A percentile compares a stretch with the other conserved stretches of the same genome.
phyloP scores from a whole-genome alignment of 2,113 vertebrate species.

The Xyrauchen texanus region DNA sequence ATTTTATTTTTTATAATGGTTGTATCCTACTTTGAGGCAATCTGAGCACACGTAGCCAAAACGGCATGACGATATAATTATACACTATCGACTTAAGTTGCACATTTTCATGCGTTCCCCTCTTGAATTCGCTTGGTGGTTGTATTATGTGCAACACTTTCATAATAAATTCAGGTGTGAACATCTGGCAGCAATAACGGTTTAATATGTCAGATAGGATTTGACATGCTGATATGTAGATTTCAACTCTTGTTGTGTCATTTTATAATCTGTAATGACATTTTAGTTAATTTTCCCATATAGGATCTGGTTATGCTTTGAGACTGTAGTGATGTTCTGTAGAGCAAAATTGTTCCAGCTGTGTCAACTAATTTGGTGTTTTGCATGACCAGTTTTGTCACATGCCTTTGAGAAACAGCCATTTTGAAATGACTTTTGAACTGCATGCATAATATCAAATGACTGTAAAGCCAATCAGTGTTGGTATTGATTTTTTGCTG shows the following conservation, averaged over 20 bases:
- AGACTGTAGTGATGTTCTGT: not conserved
- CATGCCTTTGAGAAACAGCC: constrained; percentile 5
- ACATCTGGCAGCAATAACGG: not conserved
- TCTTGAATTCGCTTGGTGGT: not conserved
- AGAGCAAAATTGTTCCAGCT: not conserved
- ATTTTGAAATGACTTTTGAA: constrained; percentile 17
- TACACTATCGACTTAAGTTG: not conserved
- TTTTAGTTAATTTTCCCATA: not conserved
- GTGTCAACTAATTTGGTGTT: not conserved
- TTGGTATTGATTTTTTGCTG: not conserved
- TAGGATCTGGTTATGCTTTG: not conserved
- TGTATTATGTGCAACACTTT: not conserved
- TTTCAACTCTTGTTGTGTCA: not conserved
- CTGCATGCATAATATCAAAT: not conserved
- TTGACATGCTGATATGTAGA: not conserved
- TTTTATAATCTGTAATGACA: no score
- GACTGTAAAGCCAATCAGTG: not conserved
- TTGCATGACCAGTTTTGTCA: not conserved
- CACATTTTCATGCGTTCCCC: not conserved
- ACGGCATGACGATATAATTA: not conserved
- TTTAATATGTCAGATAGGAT: constrained; percentile 15
- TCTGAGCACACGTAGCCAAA: not conserved
- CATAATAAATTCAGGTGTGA: not conserved
- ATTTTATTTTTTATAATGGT: no score
- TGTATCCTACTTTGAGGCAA: not conserved